Percentiles rank a stretch among this genome's conserved stretches.
Evolutionary conservation across 23 tunicate genomes (phyloP).

Genomic region (Trididemnum miniatum): DNA sequence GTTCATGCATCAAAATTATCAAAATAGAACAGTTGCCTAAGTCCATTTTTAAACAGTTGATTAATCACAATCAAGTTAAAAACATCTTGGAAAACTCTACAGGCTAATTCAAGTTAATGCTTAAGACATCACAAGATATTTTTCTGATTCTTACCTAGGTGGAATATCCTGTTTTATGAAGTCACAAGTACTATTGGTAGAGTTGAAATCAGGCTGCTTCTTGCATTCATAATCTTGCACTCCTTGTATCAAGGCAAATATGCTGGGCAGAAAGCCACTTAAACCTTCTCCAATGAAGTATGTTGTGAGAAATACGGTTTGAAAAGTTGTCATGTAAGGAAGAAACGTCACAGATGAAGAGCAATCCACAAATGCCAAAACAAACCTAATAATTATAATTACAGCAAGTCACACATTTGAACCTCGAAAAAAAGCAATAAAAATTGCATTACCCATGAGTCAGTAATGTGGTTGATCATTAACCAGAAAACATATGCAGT

Average conservation of each 20-base stretch:
- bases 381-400: constrained; percentile 43
- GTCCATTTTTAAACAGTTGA: too few relatives aligned
- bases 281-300: constrained; percentile 91
- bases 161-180: constrained; percentile 8
- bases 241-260: constrained; percentile 76
- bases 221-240: constrained; percentile 40
- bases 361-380: constrained; percentile 81
- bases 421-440: constrained; percentile 22
- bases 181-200: constrained; percentile 33
- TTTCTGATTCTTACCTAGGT: constrained; percentile 52
- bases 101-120: too few relatives aligned
- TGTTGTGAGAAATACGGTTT: constrained; percentile 62
- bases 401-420: constrained; percentile 50
- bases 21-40: too few relatives aligned
- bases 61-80: too few relatives aligned
- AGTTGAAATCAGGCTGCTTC: constrained; percentile 40
- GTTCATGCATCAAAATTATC: too few relatives aligned
- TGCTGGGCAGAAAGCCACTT: constrained; percentile 73
- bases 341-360: constrained; percentile 83
- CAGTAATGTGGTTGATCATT: too few relatives aligned
- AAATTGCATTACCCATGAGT: too few relatives aligned
- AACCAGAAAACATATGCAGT: too few relatives aligned
- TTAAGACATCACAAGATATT: too few relatives aligned
- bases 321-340: constrained; percentile 75
- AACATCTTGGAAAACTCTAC: too few relatives aligned